Evolutionary conservation across 2,797 vertebrate genomes (phyloP).

Genomic region (Xenopus petersii): DNA sequence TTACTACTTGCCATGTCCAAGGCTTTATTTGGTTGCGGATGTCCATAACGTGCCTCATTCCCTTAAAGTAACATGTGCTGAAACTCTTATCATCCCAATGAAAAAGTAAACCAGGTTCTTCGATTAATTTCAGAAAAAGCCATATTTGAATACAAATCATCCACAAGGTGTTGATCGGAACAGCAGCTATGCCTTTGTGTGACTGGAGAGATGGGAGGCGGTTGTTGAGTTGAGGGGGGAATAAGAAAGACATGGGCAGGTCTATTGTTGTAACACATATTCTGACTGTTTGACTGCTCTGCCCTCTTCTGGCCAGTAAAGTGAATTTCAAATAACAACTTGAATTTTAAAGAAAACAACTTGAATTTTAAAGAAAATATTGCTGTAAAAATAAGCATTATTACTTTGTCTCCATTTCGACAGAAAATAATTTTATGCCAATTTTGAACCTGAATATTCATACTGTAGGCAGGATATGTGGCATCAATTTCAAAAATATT

Average conservation of each 20-base stretch:
- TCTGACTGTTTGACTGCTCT: slow-evolving; percentile 72
- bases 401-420: too few relatives aligned
- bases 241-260: slow-evolving; percentile 59
- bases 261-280: slow-evolving; percentile 56
- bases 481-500: too few relatives aligned
- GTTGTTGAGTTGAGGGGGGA: not conserved
- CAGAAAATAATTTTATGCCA: too few relatives aligned
- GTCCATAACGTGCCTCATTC: slow-evolving; percentile 74
- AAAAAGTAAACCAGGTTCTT: not conserved
- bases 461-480: too few relatives aligned
- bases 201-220: slow-evolving; percentile 63
- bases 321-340: not conserved
- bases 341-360: too few relatives aligned
- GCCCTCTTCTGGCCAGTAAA: slow-evolving; percentile 60
- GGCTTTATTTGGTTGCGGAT: slow-evolving; percentile 56
- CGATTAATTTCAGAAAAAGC: not conserved
- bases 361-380: too few relatives aligned
- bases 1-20: slow-evolving; percentile 84
- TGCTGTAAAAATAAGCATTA: too few relatives aligned
- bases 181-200: slow-evolving; percentile 9
- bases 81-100: not conserved
- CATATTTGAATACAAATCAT: not conserved
- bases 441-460: too few relatives aligned
- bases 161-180: not conserved
- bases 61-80: slow-evolving; percentile 37